A percentile compares a stretch with the other conserved stretches of the same genome.
These are phyloP conservation scores for Rhagonycha fulva DNA, from an alignment of 2,888 invertebrate species.

Conservation along the genomic window DNA sequence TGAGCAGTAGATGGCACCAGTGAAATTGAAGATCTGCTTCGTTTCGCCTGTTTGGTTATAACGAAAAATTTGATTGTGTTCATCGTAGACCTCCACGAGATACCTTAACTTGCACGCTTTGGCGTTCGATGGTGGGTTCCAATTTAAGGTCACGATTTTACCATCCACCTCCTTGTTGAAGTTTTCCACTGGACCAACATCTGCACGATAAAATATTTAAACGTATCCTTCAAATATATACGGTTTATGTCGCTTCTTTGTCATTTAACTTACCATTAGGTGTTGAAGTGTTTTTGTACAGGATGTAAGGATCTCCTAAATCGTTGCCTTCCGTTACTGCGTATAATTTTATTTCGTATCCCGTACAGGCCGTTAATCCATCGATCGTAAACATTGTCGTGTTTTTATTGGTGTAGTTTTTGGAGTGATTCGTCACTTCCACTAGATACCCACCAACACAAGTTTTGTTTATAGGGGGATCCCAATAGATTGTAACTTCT, in stretches of 20 bases:
- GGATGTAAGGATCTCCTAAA: background rate
- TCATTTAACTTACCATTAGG: background rate
- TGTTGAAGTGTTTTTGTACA: background rate
- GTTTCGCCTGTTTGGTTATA: background rate
- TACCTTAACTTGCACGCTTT: background rate
- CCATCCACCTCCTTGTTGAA: background rate
- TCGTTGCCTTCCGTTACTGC: background rate
- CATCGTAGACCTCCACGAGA: background rate
- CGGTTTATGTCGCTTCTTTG: too few relatives aligned
- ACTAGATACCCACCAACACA: background rate
- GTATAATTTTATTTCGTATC: conserved; percentile 18
- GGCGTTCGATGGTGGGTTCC: background rate
- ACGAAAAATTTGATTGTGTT: background rate
- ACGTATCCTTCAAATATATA: too few relatives aligned
- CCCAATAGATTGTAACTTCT: background rate
- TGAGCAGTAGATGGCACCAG: background rate
- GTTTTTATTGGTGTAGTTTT: background rate
- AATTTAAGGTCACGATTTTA: background rate
- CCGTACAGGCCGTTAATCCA: conserved; percentile 23
- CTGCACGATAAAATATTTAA: background rate
- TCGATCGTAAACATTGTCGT: background rate
- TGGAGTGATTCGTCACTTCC: background rate
- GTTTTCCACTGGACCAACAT: background rate
- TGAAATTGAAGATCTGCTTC: background rate
- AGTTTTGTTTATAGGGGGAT: background rate